These are phyloP conservation scores for Drosophila sp. DNA, from an alignment of 1,140 invertebrate species.

Conservation along the genomic window DNA sequence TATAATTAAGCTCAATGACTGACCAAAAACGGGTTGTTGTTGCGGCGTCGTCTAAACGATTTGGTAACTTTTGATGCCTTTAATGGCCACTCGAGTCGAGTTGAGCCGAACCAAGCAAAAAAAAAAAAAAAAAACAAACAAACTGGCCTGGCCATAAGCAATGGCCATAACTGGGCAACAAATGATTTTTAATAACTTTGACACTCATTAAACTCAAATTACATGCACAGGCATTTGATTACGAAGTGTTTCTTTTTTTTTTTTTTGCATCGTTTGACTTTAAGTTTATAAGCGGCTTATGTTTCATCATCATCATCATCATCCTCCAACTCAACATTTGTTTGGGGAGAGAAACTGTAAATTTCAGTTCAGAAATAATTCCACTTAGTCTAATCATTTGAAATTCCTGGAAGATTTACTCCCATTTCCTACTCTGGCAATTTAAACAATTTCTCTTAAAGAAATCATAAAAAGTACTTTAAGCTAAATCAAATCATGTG, in stretches of 20 bases:
- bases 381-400: conserved; percentile 7
- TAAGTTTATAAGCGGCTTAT: conserved; percentile 63
- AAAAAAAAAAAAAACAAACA: not conserved
- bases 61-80: conserved; percentile 63
- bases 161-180: conserved; percentile 53
- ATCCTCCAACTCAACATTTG: conserved; percentile 8
- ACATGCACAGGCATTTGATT: conserved; percentile 80
- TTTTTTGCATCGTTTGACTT: conserved; percentile 60
- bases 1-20: conserved; percentile 73
- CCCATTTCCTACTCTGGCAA: not conserved
- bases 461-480: conserved; percentile 6
- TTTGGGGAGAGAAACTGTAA: not conserved
- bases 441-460: conserved; percentile 9
- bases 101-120: not conserved
- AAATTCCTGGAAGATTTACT: conserved; percentile 22
- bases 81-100: conserved; percentile 50
- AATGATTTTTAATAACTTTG: conserved; percentile 81
- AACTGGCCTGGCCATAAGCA: conserved; percentile 32
- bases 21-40: conserved; percentile 55
- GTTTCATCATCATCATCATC: conserved; percentile 56
- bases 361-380: conserved; percentile 4
- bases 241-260: conserved; percentile 48
- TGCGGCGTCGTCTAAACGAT: conserved; percentile 57
- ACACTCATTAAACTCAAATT: conserved; percentile 81
- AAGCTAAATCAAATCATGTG: conserved; percentile 49